Evolutionary conservation across 2,888 invertebrate genomes (phyloP), one percentile per base, ranked within the genome.

Genomic region (Steinernema hermaphroditum): DNA sequence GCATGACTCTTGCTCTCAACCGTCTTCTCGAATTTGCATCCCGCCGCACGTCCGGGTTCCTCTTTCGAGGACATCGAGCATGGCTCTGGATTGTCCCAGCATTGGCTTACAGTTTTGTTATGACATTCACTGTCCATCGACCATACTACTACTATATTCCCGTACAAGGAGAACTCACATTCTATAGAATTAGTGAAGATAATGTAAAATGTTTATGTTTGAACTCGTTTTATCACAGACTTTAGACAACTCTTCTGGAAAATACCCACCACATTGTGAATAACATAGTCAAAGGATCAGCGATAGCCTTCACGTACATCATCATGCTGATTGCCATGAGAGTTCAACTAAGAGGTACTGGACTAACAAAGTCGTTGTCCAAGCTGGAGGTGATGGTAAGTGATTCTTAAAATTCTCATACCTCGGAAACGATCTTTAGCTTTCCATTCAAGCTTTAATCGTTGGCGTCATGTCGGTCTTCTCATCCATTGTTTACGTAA

Each of bases 1-100:
- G 54, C 27, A 16, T 70, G 32, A 68, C 68, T 19, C 37, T 70
- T 2, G 70, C 70, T 6, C 32, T 70, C 12, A 70, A 70, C 22
- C 70, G 70, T 62, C 12, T 49, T 19, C 19, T 49, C 6, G 49
- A 49, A 49, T 49, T 49, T 19, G 49, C 19, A 6, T 49, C 49
- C 6, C 9, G 49, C 9, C 49, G 12, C 12, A 6, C 19, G 6
- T 49, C 12, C 19, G 19, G 19, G 6, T 49, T 49, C 49, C 49
- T 49, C 12, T 49, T 49, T 49, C 6, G 19, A 9, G 49, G 49
- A 6, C 6, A 49, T 6, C 49, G 49, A 6, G 19, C 49, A 6
- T 49, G 49, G 49, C 49, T 49, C 49, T 49, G 49, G 49, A 19
- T 19, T 12, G 19, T 49, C 19, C 49, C 49, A n/a, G 49, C 49